Evolutionary conservation across 2,113 vertebrate genomes (phyloP), one percentile per base, ranked within the genome.

Genomic region (Australoheros scitulus): DNA sequence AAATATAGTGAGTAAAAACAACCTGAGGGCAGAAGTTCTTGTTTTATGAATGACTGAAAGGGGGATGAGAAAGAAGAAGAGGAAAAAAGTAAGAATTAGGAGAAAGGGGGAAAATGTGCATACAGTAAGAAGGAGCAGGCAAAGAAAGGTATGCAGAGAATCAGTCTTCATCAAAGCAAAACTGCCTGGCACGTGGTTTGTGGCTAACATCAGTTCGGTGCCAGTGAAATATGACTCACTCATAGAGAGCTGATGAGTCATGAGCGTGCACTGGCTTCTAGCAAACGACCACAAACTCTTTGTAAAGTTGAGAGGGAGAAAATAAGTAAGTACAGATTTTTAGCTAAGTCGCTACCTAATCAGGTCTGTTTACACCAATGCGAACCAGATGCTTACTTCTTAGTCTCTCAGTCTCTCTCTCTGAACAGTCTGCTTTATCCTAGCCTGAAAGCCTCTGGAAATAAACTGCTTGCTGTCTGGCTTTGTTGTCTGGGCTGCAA

Each of bases 201-300:
- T 36, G 82, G 83, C 83, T 79, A 86, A 87, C 64, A 80, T 79
- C 63, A 84, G 87, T 61, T 52, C 52, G 6, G 36, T 75, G 89
- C 64, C 83, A 82, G 80, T 84, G 85, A 77, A 89, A 87, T 74
- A 24, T 91, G 87, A 92, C 50, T 91, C 84, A 89, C 81, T 38
- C 80, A 82, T 20, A 79, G 17, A 77, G 84, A 91, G 26, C 4
- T 11, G n/a, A 43, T 89, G 88, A 93, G 47, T 89, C 90, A 91
- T 65, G 72, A 26, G 55, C 34, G 76, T 56, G 61, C 10, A 55
- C 24, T 14, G 59, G 77, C 61, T 52, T 74, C 36, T 59, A 47
- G 83, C 26, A 76, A 79, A 76, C 43, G 47, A 82, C 47, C 56
- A 60, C 24, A 6, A 79, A 26, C 11, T 58, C 32, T 78, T 58